Evolutionary conservation across 1,140 invertebrate species (phyloP), one percentile per base, ranked within the genome.

Genomic region (Lithobius niger): DNA sequence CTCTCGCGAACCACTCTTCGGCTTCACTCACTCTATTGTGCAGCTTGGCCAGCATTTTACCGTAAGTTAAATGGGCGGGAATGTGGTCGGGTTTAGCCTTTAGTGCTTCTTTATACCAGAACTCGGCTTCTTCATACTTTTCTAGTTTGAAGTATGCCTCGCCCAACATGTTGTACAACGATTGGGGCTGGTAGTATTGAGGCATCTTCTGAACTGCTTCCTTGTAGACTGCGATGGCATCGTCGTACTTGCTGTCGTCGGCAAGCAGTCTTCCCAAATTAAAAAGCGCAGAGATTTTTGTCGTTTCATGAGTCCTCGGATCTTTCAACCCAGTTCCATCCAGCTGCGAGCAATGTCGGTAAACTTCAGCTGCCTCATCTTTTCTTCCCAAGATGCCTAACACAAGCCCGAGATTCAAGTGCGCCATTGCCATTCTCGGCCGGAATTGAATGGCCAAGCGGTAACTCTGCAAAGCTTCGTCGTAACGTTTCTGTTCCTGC

Each of bases 361-460:
- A 81, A 44, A 88, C 65, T 59, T 83, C 79, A 28, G 83, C 83
- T 13, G 92, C 93, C 66, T 94, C 88, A 47, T 83, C 78, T 59
- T 82, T 80, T 45, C 84, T 76, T 13, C 89, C 90, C 48, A 87
- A 75, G 6, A 85, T 79, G 59, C 86, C 83, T 58, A 93, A 75
- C 22, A 91, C 83, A 57, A 90, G 82, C 1, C 90, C 94, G 62
- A 96, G 77, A 67, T 96, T 97, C 55, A 97, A 80, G 72, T 97
- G 90, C 40, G 93, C 94, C 78, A 95, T 91, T 68, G 92, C 90
- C 71, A 97, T 78, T 57, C 88, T 88, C 49, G 92, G 91, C 69
- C 94, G 79, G 72, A 86, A 97, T 67, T 89, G 82, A 66, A 97
- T 94, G 27, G 94, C 93, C 55, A 82, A 79, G 69, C 88, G 82